Base-by-base conservation (phyloP, 2,888 invertebrate genomes). In the Rhorus exstirpatorius region DNA sequence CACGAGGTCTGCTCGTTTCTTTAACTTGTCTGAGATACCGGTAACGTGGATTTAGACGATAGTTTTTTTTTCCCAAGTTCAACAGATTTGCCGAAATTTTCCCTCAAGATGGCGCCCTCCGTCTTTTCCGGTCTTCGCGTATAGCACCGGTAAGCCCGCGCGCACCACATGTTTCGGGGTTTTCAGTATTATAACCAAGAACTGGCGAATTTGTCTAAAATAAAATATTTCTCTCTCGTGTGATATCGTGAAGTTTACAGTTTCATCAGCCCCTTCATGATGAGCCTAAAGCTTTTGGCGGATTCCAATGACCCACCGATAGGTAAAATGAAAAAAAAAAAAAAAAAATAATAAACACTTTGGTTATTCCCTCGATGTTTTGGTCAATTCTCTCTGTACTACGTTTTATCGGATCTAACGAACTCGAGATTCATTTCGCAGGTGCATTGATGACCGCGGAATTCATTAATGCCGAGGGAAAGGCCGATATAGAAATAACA, bases 371-470 rank as follows among this genome's bases (percentile, higher is more conserved):
- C n/a, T n/a, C n/a, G n/a, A n/a, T n/a, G n/a, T n/a, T n/a, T n/a
- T n/a, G n/a, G n/a, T n/a, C n/a, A n/a, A n/a, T n/a, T n/a, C n/a
- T n/a, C n/a, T n/a, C n/a, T n/a, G n/a, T n/a, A n/a, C n/a, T n/a
- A n/a, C n/a, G 31, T 80, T 53, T 63, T 55, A n/a, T 8, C 0
- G 19, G 44, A 44, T 60, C 3, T 49, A 14, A 76, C 1, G 19
- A 63, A 12, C 31, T 31, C 31, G 35, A 8, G 35, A n/a, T 44
- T 12, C 17, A 49, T 76, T 55, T 61, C 83, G 12, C 67, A 93
- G 92, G 90, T 44, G 88, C 91, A 14, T 79, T 93, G 51, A 81
- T 91, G 53, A 83, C 88, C 6, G 84, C 84, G 1, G 91, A 92
- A 72, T 4, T 89, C 49, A 74, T 92, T 8, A 83, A 84, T n/a